Conservation (phyloP, 2,113 vertebrate species). For the Aythya baeri region DNA sequence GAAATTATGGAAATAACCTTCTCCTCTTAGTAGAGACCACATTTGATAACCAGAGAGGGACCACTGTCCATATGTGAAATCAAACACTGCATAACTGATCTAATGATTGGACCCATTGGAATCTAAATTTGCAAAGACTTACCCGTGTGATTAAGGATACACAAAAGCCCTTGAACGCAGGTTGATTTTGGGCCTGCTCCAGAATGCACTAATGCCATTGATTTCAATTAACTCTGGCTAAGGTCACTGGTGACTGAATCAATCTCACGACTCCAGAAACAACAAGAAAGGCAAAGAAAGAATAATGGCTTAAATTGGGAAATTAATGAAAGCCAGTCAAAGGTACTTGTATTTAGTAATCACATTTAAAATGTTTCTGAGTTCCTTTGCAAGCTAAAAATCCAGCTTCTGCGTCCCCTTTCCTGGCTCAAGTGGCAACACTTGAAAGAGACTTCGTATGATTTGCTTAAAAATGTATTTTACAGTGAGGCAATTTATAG, state of each 20-base stretch:
- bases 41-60: not conserved
- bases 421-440: not conserved
- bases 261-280: slow-evolving; percentile 10
- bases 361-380: not conserved
- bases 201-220: slow-evolving; percentile 22
- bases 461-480: not conserved
- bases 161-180: not conserved
- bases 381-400: not conserved
- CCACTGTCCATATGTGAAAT: not conserved
- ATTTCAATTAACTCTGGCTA: slow-evolving; percentile 47
- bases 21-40: not conserved
- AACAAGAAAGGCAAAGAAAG: slow-evolving; percentile 10
- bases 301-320: not conserved
- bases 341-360: not conserved
- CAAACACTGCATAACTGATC: not conserved
- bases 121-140: not conserved
- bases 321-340: not conserved
- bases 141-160: not conserved
- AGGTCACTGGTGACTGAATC: slow-evolving; percentile 36
- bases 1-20: slow-evolving; percentile 3
- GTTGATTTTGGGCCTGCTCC: slow-evolving; percentile 37
- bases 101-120: not conserved
- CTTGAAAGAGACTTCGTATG: slow-evolving; percentile 1
- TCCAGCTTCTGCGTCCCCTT: not conserved
- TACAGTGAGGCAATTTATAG: not conserved